Evolutionary conservation across 2,888 invertebrate species (phyloP), one percentile per base, ranked within the genome.

Genomic region (Scaptomyza reducta): DNA sequence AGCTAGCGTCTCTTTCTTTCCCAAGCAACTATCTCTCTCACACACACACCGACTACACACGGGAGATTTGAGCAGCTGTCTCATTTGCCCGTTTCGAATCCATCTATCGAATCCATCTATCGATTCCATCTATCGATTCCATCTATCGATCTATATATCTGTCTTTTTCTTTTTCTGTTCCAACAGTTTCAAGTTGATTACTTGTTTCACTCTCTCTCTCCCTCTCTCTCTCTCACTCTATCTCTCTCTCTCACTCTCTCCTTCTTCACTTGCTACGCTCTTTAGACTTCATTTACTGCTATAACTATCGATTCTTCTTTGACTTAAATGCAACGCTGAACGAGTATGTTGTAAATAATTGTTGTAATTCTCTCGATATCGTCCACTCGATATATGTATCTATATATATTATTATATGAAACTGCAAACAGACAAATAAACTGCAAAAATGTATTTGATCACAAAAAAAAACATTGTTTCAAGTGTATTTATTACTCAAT

Each of bases 401-500:
- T 70, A 66, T 71, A 74, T 77, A 22, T 49, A 49, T 49, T 49
- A 74, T 74, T 83, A 78, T 86, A 83, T 72, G 76, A 79, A 89
- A 89, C 79, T 87, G 89, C 89, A 88, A 89, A 82, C 88, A 88
- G 89, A 89, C 77, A 89, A 88, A 88, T 88, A 88, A 88, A 88
- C 88, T 88, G 89, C 85, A 79, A 88, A 89, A 89, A 88, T 71
- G 80, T 89, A 89, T 89, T 89, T 88, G 89, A 89, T 88, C 74
- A 79, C 72, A 74, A 67, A 70, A 74, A 67, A 70, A 35, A 69
- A 29, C 3, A n/a, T 31, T 10, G 10, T 31, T 31, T 31, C 0
- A 10, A 31, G 22, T 22, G 22, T 22, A 22, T 22, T 22, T 22
- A 22, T 22, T 22, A 22, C 22, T 22, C 22, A 10, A 31, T 9